These are phyloP conservation scores for Ericerus pela DNA, from an alignment of 1,140 invertebrate species.

Conservation along the genomic window DNA sequence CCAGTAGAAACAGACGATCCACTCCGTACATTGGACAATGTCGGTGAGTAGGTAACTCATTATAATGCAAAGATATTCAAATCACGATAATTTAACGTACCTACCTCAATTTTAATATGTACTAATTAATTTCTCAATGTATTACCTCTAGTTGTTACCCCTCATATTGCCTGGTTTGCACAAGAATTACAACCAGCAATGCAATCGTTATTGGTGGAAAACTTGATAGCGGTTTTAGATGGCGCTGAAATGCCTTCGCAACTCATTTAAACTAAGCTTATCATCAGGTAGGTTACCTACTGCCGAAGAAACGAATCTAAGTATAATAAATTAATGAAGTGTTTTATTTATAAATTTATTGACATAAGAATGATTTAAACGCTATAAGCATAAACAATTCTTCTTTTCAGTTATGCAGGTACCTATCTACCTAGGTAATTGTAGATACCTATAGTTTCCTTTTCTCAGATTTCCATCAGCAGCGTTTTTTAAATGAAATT, in stretches of 20 bases:
- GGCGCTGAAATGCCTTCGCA: constrained; percentile 42
- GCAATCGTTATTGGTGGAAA: constrained; percentile 58
- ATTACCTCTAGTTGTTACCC: constrained; percentile 28
- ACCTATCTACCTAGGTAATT: no score
- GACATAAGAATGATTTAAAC: no score
- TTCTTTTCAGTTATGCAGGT: no score
- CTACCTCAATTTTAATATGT: background rate
- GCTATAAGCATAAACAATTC: no score
- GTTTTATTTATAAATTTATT: no score
- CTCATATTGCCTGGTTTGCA: constrained; percentile 80
- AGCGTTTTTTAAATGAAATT: no score
- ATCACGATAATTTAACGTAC: background rate
- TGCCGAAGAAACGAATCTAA: no score
- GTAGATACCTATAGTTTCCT: no score
- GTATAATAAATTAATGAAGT: no score
- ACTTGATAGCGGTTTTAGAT: constrained; percentile 58
- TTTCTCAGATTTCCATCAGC: no score
- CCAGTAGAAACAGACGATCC: constrained; percentile 71
- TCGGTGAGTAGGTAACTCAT: constrained; percentile 37
- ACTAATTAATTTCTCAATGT: background rate
- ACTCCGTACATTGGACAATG: constrained; percentile 64
- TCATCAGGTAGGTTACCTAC: no score
- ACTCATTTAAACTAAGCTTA: no score
- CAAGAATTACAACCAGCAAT: constrained; percentile 57
- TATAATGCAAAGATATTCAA: background rate